Evolutionary conservation across 1,140 invertebrate genomes (phyloP).

Genomic region (Drosophila quadrilineata): DNA sequence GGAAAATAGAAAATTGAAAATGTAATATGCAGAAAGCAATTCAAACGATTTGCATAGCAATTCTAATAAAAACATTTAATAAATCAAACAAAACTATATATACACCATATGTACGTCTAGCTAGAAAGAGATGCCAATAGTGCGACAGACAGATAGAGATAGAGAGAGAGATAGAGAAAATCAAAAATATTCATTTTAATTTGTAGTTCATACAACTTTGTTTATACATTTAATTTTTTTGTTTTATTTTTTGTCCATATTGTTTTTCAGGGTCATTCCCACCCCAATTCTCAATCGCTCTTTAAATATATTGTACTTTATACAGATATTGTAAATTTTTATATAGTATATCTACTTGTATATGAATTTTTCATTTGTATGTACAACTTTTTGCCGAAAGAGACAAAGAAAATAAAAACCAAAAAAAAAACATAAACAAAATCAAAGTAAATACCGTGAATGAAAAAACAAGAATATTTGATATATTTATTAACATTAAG

Average conservation of each 20-base stretch:
- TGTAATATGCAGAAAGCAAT: constrained; percentile 7
- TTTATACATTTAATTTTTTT: constrained; percentile 6
- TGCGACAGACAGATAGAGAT: too few relatives aligned
- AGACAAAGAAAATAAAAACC: too few relatives aligned
- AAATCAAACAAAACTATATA: constrained; percentile 2
- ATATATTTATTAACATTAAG: constrained; percentile 77
- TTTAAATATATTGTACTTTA: too few relatives aligned
- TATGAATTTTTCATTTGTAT: constrained; percentile 12
- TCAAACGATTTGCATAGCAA: constrained; percentile 8
- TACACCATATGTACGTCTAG: neutral
- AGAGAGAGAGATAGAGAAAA: constrained; percentile 3
- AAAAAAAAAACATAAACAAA: too few relatives aligned
- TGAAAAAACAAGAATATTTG: constrained; percentile 41
- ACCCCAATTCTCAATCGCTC: neutral
- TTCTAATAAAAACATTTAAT: constrained; percentile 16
- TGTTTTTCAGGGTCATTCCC: constrained; percentile 7
- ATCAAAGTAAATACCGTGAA: too few relatives aligned
- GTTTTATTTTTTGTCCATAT: neutral
- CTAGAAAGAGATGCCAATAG: too few relatives aligned
- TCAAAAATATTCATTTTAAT: constrained; percentile 14
- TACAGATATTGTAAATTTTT: constrained; percentile 1
- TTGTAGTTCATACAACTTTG: constrained; percentile 9
- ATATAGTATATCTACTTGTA: neutral
- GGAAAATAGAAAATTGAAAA: too few relatives aligned
- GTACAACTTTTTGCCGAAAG: constrained; percentile 40